These are phyloP conservation scores for Apodemus speciosus DNA, from an alignment of 2,113 vertebrate species.

Conservation along the genomic window DNA sequence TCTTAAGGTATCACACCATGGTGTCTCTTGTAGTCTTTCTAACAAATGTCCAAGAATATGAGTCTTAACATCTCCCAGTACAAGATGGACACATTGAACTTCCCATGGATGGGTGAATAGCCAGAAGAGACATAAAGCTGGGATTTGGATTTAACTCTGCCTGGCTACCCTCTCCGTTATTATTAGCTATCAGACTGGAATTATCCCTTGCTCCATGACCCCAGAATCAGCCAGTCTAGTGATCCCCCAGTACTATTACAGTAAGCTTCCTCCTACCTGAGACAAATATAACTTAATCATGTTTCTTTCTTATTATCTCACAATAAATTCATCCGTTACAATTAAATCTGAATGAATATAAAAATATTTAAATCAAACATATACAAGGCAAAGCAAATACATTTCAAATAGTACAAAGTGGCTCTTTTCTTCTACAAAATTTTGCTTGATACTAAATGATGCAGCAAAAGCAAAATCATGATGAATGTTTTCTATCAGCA, in stretches of 20 bases:
- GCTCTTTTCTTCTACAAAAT: neutral
- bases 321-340: neutral
- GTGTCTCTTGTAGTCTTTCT: neutral
- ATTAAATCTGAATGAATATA: neutral
- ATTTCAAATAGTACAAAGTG: neutral
- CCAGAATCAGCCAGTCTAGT: neutral
- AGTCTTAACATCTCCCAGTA: neutral
- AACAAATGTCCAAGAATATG: neutral
- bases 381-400: neutral
- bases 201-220: neutral
- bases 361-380: slow-evolving; percentile 20
- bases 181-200: neutral
- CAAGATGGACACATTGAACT: neutral
- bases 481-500: neutral
- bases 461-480: slow-evolving; percentile 34
- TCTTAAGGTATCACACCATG: neutral
- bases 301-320: neutral
- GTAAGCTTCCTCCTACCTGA: neutral
- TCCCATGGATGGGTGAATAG: neutral
- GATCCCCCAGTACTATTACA: neutral
- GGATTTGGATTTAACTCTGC: neutral
- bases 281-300: neutral
- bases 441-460: neutral
- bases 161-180: neutral
- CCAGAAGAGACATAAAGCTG: neutral